Evolutionary conservation across 1,140 invertebrate species (phyloP), one percentile per base, ranked within the genome.

Genomic region (Plodia interpunctella): DNA sequence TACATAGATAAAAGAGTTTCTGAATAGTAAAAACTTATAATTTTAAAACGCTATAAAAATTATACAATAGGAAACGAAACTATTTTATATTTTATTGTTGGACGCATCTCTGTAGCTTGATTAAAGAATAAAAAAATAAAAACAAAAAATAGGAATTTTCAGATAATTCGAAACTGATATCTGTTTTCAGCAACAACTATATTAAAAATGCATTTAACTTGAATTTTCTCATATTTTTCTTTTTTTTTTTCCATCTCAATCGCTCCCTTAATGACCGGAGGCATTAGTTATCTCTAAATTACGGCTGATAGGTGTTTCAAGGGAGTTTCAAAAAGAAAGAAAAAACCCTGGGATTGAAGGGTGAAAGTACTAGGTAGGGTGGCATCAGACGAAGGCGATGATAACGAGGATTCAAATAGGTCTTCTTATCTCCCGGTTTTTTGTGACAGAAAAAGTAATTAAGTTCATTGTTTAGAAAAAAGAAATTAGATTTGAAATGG

Each of bases 251-350:
- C 65, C 57, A 54, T 63, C 58, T 60, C 55, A 60, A 66, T 63
- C 57, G 70, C 65, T 74, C 73, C 75, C 78, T 78, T 85, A 87
- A 87, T 85, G 82, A 80, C 80, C 72, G 49, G 49, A 63, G 58
- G 70, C 84, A 87, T 87, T 87, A 85, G 74, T 87, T 85, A 87
- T 87, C 84, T 85, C 74, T 67, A 80, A 82, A 85, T 83, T 80
- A 79, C 78, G 70, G 60, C 68, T 65, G 81, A 84, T 84, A 84
- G 81, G 81, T 82, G 74, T 76, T 74, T 72, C 71, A 69, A 63
- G 59, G 65, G 75, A 66, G 66, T 61, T 59, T 56, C 38, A 60
- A 63, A 57, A 69, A 55, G 21, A 2, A 67, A 70, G 76, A 77
- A 68, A n/a, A 76, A 71, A 61, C 57, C 44, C 19, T 56, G 52